Evolutionary conservation across 2,797 vertebrate genomes (phyloP).

Genomic region (Acanthopagrus latus): DNA sequence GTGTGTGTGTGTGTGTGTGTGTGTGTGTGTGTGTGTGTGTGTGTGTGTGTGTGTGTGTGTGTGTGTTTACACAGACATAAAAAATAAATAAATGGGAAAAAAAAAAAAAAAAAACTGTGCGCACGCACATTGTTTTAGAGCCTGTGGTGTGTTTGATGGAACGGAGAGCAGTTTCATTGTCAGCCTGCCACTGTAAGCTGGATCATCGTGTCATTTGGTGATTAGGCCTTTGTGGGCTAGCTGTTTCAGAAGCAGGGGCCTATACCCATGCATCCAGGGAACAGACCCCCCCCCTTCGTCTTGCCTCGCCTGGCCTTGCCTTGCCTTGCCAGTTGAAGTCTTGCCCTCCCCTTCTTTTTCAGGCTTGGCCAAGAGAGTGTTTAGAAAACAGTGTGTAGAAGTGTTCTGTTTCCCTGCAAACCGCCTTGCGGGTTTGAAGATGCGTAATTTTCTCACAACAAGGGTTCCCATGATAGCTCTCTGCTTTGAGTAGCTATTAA

Average conservation of each 20-base stretch:
- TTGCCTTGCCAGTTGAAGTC: conserved; percentile 63
- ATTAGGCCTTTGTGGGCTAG: conserved; percentile 75
- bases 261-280: conserved; percentile 44
- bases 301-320: conserved; percentile 24
- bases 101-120: background rate
- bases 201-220: conserved; percentile 80
- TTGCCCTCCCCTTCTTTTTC: conserved; percentile 56
- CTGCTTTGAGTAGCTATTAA: conserved; percentile 86
- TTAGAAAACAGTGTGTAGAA: conserved; percentile 66
- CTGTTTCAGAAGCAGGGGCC: conserved; percentile 54
- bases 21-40: too few species aligned
- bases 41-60: too few species aligned
- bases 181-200: conserved; percentile 65
- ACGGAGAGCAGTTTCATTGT: conserved; percentile 62
- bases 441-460: conserved; percentile 81
- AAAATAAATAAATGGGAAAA: background rate
- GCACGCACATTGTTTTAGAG: conserved; percentile 13
- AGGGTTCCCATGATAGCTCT: conserved; percentile 83
- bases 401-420: conserved; percentile 62
- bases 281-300: conserved; percentile 27
- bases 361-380: conserved; percentile 68
- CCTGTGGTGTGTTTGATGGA: conserved; percentile 45
- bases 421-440: conserved; percentile 68
- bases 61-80: background rate
- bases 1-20: too few species aligned